A percentile compares a stretch with the other conserved stretches of the same genome.
These are phyloP conservation scores for Cyclophora albipunctata DNA, from an alignment of 2,888 invertebrate genomes.

Conservation along the genomic window DNA sequence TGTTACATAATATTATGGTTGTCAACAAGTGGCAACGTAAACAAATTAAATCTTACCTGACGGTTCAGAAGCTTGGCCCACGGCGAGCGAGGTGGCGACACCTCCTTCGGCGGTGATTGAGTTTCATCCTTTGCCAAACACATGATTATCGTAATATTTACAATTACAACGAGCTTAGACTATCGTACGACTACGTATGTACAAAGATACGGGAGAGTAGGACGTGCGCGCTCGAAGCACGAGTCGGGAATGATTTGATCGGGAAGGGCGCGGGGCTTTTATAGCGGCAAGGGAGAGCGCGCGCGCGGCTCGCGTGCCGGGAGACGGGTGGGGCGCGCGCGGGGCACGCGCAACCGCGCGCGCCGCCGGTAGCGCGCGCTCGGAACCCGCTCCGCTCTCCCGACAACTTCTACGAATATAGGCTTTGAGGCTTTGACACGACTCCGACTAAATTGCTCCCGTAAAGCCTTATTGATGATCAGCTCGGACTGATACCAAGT, in stretches of 20 bases:
- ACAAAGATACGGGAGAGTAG: constrained; percentile 44
- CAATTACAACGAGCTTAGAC: constrained; percentile 36
- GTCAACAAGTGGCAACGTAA: not conserved
- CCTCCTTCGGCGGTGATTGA: constrained; percentile 61
- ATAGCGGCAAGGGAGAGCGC: constrained; percentile 49
- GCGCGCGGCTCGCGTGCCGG: constrained; percentile 32
- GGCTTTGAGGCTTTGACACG: constrained; percentile 63
- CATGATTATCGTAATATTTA: constrained; percentile 57
- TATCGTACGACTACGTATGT: constrained; percentile 66
- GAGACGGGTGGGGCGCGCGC: constrained; percentile 37
- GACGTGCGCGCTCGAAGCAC: constrained; percentile 56
- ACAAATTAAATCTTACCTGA: constrained; percentile 63
- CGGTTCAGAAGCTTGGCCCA: constrained; percentile 73
- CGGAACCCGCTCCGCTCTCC: constrained; percentile 54
- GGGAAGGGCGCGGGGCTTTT: constrained; percentile 62
- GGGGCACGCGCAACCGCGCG: constrained; percentile 51
- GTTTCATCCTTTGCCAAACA: constrained; percentile 71
- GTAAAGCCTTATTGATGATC: constrained; percentile 49
- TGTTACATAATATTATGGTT: not conserved
- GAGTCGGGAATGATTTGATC: constrained; percentile 65
- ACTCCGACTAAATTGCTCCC: constrained; percentile 33
- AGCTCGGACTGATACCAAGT: constrained; percentile 24
- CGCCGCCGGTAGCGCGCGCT: constrained; percentile 55
- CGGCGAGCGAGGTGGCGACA: constrained; percentile 67
- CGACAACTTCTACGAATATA: constrained; percentile 63